Base-by-base conservation (phyloP, 2,797 vertebrate genomes). In the Myotis vivesi region DNA sequence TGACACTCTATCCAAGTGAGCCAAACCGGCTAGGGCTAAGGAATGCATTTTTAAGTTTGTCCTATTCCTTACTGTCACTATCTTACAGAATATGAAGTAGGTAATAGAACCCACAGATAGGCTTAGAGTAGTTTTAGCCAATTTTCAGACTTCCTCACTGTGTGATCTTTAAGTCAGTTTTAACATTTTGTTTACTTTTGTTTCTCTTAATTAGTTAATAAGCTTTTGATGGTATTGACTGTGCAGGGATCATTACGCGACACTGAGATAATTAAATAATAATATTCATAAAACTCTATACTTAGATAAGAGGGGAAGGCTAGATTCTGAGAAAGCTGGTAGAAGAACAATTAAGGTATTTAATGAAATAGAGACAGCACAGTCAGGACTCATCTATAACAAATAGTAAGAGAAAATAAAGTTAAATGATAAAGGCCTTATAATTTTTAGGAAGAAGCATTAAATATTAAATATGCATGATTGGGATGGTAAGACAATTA, bases 181-280 rank as follows among this genome's bases (percentile, higher is more conserved):
- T 82, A 88, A 68, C 53, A 20, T 33, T 55, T 55, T 55, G 20
- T 55, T 92, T 81, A 46, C 59, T 72, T 93, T 82, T 91, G 30
- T 85, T 80, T 83, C 8, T 82, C 28, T 79, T 89, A 86, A 77
- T 89, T 95, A 83, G 30, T 55, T 71, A 87, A 76, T 89, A 82
- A 92, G 38, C 22, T 69, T 88, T 44, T 81, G 16, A 87, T 79
- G 44, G 6, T 30, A 87, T 23, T 79, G 36, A 53, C 17, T 83
- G 3, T 83, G 15, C 30, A 73, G 41, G 38, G n/a, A 94, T 19
- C 2, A 80, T 57, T 77, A 59, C 44, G 62, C 30, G 36, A 62
- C 51, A 69, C 30, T 79, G 33, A 94, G 51, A 73, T 80, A 73
- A 69, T 68, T 66, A 69, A 73, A 92, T 85, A 84, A 94, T 72